These are phyloP conservation scores for Synanthedon myopaeformis DNA, from an alignment of 2,888 invertebrate species.

Conservation along the genomic window DNA sequence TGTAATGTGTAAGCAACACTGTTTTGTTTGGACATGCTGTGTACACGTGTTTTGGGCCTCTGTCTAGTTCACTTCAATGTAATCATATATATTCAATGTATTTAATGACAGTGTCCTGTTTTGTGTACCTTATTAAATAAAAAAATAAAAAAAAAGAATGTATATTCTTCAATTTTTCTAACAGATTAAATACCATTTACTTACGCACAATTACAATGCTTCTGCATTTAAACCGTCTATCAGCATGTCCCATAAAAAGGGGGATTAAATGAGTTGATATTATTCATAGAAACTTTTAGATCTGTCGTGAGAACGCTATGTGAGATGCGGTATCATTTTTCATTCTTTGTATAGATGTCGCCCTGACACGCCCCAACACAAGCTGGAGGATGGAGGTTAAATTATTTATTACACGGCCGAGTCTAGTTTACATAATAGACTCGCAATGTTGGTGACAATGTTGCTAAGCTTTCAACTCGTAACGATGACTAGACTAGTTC, in stretches of 20 bases:
- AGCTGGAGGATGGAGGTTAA: constrained; percentile 17
- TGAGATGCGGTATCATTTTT: constrained; percentile 31
- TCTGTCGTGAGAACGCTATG: constrained; percentile 5
- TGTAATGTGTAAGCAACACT: too few species aligned
- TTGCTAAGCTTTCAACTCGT: not conserved
- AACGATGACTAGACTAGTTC: not conserved
- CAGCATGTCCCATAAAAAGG: constrained; percentile 1
- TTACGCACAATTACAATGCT: too few species aligned
- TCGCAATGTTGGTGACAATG: not conserved
- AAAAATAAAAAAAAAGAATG: too few species aligned
- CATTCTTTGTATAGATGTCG: constrained; percentile 41
- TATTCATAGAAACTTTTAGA: constrained; percentile 9
- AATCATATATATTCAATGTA: too few species aligned
- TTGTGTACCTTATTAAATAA: too few species aligned
- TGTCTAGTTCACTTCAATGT: too few species aligned
- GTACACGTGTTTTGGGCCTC: too few species aligned
- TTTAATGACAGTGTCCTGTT: too few species aligned
- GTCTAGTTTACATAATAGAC: constrained; percentile 11
- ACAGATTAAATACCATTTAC: too few species aligned
- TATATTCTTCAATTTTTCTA: too few species aligned
- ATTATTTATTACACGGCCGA: constrained; percentile 30
- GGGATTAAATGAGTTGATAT: constrained; percentile 1
- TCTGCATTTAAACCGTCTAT: not conserved
- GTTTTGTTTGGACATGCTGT: too few species aligned
- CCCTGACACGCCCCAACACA: constrained; percentile 27